Evolutionary conservation across 2,113 vertebrate genomes (phyloP), one percentile per base, ranked within the genome.

Genomic region (Spheniscus mendiculus): DNA sequence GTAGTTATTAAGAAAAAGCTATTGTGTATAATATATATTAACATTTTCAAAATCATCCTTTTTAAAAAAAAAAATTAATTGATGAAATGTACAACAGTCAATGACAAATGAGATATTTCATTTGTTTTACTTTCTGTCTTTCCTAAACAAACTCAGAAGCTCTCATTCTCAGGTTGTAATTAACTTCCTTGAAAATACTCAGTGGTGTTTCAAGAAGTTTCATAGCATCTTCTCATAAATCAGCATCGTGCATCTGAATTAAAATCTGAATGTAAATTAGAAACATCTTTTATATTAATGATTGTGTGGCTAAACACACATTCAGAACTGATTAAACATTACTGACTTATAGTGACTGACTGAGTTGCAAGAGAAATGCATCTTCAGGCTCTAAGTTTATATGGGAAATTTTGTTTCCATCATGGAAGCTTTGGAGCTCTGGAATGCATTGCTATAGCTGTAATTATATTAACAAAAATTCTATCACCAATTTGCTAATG

Each of bases 81-180:
- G 72, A 94, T 83, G 22, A 89, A 58, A 93, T 59, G 29, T 82
- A 92, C 47, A 63, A 52, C 79, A 91, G 66, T 71, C 79, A 93
- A 32, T 63, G 55, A 61, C 81, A 97, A 97, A 94, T 95, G 38
- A 97, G 86, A 56, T 89, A 94, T 81, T 95, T 88, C 70, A 97
- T 96, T 97, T 65, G 76, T 52, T 98, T 88, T 32, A 59, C 34
- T 77, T 97, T 97, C 85, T 93, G 91, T 96, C 95, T 96, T 80
- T 56, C 76, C 95, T 86, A 96, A 96, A 78, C 61, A 87, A 96
- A 81, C 34, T 85, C 91, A 92, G 85, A 58, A 87, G 53, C 80
- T 97, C 89, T 96, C 44, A 73, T 96, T 97, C 93, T 95, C 92
- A 97, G 93, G 82, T 96, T 97, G 83, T 87, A 96, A 96, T 98